These are phyloP conservation scores for Danio albolineatus DNA, from an alignment of 2,797 vertebrate species.

Conservation along the genomic window DNA sequence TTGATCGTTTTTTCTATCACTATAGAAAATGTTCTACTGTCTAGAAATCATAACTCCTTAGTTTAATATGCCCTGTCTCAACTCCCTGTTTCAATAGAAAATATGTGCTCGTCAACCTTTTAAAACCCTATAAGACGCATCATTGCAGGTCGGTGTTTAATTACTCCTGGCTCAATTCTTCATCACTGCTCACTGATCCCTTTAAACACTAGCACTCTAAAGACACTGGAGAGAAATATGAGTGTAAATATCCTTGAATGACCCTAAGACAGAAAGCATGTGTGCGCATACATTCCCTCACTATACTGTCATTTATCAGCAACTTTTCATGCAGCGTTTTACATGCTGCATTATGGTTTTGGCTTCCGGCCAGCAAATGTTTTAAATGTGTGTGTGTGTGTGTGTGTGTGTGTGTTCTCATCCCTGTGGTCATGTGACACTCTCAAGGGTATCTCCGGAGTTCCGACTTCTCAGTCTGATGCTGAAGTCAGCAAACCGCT, in stretches of 20 bases:
- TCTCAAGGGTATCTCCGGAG: constrained; percentile 49
- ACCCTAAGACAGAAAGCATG: constrained; percentile 20
- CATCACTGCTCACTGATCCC: constrained; percentile 33
- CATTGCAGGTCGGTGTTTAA: constrained; percentile 45
- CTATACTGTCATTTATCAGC: constrained; percentile 1
- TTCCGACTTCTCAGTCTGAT: constrained; percentile 53
- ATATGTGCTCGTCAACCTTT: constrained; percentile 18
- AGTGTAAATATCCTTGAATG: constrained; percentile 17
- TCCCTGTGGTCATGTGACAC: constrained; percentile 20
- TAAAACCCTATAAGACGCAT: constrained; percentile 26
- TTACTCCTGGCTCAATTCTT: constrained; percentile 40
- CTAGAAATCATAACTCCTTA: background rate
- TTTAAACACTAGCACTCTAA: constrained; percentile 42
- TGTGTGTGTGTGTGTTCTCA: constrained; percentile 7
- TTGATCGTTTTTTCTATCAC: background rate
- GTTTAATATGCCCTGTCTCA: background rate
- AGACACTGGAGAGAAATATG: constrained; percentile 31
- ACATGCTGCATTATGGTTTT: constrained; percentile 17
- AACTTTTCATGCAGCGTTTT: constrained; percentile 8
- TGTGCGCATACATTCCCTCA: background rate
- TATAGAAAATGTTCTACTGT: background rate
- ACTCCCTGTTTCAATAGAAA: background rate
- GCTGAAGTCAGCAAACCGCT: constrained; percentile 71
- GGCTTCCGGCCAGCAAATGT: constrained; percentile 33
- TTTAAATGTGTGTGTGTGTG: background rate